phyloP scores from a whole-genome alignment of 2,888 invertebrate genomes.

The Cerastis rubricosa region DNA sequence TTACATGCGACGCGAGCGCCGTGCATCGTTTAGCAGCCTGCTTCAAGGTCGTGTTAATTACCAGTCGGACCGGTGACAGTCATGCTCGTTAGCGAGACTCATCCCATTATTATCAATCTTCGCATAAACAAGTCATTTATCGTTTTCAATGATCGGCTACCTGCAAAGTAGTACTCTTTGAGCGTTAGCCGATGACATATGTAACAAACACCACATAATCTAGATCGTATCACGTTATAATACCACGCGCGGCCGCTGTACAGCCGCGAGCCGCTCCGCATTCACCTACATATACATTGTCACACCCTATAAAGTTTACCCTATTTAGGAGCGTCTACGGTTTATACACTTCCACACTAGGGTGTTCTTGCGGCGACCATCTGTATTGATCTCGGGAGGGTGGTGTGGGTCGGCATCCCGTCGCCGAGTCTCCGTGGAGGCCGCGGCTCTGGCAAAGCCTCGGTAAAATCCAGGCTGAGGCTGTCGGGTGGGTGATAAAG shows the following conservation, averaged over 20 bases:
- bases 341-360: constrained; percentile 78
- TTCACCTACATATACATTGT: constrained; percentile 56
- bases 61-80: constrained; percentile 82
- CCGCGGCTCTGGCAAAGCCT: constrained; percentile 84
- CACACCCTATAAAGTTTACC: constrained; percentile 70
- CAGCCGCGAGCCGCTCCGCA: constrained; percentile 30
- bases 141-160: constrained; percentile 47
- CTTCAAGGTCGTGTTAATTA: constrained; percentile 87
- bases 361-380: constrained; percentile 88
- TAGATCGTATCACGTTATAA: constrained; percentile 43
- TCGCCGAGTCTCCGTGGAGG: constrained; percentile 84
- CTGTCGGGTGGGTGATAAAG: constrained; percentile 89
- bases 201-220: constrained; percentile 35
- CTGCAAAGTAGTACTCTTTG: constrained; percentile 29
- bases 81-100: constrained; percentile 78
- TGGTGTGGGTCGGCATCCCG: constrained; percentile 88
- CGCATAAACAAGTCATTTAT: constrained; percentile 56
- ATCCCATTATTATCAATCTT: constrained; percentile 66
- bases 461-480: constrained; percentile 88
- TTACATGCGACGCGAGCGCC: constrained; percentile 75
- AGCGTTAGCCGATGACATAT: constrained; percentile 37
- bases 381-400: constrained; percentile 89
- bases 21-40: constrained; percentile 75
- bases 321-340: constrained; percentile 71
- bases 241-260: constrained; percentile 33